Evolutionary conservation across 2,797 vertebrate genomes (phyloP), one percentile per base, ranked within the genome.

Genomic region (Pangasius macronema): DNA sequence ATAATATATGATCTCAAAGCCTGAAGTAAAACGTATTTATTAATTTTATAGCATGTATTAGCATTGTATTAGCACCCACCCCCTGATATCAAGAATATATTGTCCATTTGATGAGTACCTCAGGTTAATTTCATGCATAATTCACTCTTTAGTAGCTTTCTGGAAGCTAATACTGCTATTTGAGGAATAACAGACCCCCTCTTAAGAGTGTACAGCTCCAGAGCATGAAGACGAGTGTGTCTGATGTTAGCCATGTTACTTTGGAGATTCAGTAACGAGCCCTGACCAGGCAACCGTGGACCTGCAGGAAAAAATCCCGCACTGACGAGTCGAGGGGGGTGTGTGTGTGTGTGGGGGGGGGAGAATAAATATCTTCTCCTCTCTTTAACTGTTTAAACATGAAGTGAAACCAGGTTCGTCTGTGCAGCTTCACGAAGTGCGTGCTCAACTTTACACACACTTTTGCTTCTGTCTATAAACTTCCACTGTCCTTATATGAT

Each of bases 401-500:
- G 30, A 79, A 89, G 75, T 63, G 65, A 61, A 76, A 67, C 63
- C 42, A 72, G 63, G 51, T 63, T 24, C 24, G 10, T 87, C 89
- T 91, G 91, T 57, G 82, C 89, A 89, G 88, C 84, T 90, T 91
- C 90, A 88, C 65, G 9, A 68, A 84, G 11, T 3, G 27, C 0
- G 16, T 3, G 79, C 13, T 63, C 49, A 59, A 88, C 73, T 82
- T 86, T 72, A 57, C 85, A 83, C 84, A 82, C 80, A 84, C 73
- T 16, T 36, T 46, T 49, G 24, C 39, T 33, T 73, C 39, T n/a
- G 59, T 20, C 39, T 73, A 68, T 83, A 84, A 88, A 87, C 87
- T 63, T 63, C 73, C n/a, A 39, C 83, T 73, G 77, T 39, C 49
- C 86, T 88, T 82, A 77, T 89, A 87, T 86, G 87, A 86, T 81